Conservation (phyloP, 2,113 vertebrate genomes). For the Ceyx melanurus region DNA sequence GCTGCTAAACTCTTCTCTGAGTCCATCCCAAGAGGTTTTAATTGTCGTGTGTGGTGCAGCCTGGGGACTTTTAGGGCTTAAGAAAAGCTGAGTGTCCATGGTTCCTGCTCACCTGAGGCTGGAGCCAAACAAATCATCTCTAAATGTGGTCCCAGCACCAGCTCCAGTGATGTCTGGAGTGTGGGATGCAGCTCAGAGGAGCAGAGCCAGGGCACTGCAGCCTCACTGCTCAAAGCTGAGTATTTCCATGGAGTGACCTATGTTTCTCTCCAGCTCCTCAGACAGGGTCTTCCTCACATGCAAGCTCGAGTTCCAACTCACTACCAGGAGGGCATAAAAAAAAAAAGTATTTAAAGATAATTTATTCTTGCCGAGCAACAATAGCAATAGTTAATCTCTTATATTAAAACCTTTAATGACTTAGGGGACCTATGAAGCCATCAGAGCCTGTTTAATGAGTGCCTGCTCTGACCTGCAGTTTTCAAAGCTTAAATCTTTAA, state of each 20-base stretch:
- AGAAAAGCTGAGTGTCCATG: not conserved
- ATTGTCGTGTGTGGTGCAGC: not conserved
- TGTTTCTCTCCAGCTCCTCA: not conserved
- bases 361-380: not conserved
- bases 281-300: not conserved
- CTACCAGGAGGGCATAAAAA: not conserved
- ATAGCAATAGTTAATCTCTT: constrained; percentile 25
- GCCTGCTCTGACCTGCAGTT: constrained; percentile 48
- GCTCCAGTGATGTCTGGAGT: not conserved
- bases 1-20: not conserved
- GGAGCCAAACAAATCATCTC: not conserved
- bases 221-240: accelerated
- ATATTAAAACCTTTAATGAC: constrained; percentile 18
- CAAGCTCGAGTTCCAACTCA: not conserved
- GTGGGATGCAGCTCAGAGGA: not conserved
- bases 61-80: not conserved
- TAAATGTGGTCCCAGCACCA: not conserved
- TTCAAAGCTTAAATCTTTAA: constrained; percentile 63
- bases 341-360: constrained; percentile 29
- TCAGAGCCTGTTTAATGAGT: constrained; percentile 45
- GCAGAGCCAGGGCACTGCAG: accelerated
- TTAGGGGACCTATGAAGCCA: constrained; percentile 52
- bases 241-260: not conserved
- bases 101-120: not conserved
- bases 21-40: not conserved